Evolutionary conservation across 2,113 vertebrate genomes (phyloP).

Genomic region (Chaetura pelagica): DNA sequence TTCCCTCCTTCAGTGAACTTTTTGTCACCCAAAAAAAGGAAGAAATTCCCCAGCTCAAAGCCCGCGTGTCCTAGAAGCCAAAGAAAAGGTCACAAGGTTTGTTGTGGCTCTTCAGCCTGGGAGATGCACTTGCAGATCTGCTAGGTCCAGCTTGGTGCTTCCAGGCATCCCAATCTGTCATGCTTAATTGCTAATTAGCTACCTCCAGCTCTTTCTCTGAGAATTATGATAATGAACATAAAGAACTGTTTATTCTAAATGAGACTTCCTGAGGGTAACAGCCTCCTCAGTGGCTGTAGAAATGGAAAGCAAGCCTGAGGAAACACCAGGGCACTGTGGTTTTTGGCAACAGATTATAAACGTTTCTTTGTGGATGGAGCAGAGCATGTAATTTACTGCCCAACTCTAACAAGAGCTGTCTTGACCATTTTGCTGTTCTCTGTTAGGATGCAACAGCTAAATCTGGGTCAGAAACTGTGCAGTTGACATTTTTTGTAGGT

Average conservation of each 20-base stretch:
- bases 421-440: conserved; percentile 51
- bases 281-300: conserved; percentile 49
- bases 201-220: conserved; percentile 22
- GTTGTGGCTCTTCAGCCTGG: background rate
- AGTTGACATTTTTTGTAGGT: background rate
- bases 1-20: background rate
- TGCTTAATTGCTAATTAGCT: conserved; percentile 36
- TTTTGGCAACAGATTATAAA: conserved; percentile 73
- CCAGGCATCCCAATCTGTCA: background rate
- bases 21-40: background rate
- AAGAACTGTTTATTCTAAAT: conserved; percentile 65
- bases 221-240: conserved; percentile 17
- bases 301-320: conserved; percentile 60
- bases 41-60: background rate
- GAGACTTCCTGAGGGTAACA: conserved; percentile 51
- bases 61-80: rapidly evolving
- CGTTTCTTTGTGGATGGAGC: conserved; percentile 58
- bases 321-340: conserved; percentile 52
- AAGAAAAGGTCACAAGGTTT: background rate
- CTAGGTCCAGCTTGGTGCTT: background rate
- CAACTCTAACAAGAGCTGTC: conserved; percentile 43
- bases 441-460: conserved; percentile 39
- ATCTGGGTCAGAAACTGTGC: background rate
- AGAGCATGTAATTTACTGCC: conserved; percentile 63
- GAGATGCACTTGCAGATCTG: background rate